Percentiles rank a stretch among this genome's conserved stretches.
Conservation (phyloP, 1,140 invertebrate genomes). For the Drosophila oshimai region DNA sequence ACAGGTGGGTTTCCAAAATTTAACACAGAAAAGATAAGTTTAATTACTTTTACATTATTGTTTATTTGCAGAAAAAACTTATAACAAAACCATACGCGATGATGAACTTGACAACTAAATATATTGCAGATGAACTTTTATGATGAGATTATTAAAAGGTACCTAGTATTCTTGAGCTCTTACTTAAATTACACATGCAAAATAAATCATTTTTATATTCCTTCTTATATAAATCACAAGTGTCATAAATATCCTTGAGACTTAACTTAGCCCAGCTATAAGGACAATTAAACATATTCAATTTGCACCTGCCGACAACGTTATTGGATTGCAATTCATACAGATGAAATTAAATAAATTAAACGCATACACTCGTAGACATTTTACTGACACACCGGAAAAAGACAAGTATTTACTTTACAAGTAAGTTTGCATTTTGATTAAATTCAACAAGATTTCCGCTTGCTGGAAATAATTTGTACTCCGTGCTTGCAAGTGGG, state of each 20-base stretch:
- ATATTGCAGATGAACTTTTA: background rate
- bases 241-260: background rate
- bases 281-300: constrained; percentile 17
- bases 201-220: background rate
- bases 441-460: constrained; percentile 30
- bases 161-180: background rate
- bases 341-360: constrained; percentile 8
- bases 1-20: no score
- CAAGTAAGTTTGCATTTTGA: constrained; percentile 32
- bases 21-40: no score
- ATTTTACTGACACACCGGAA: constrained; percentile 1
- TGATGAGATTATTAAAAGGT: background rate
- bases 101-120: background rate
- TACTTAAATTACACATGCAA: background rate
- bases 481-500: background rate
- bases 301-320: constrained; percentile 15
- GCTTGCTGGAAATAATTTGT: constrained; percentile 3
- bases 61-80: background rate
- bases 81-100: background rate
- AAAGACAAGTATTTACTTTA: constrained; percentile 40
- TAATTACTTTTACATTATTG: background rate
- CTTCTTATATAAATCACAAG: background rate
- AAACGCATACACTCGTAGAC: background rate
- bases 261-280: background rate
- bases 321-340: background rate